Base-by-base conservation (phyloP, 2,888 invertebrate species). In the Zonitis immaculata region DNA sequence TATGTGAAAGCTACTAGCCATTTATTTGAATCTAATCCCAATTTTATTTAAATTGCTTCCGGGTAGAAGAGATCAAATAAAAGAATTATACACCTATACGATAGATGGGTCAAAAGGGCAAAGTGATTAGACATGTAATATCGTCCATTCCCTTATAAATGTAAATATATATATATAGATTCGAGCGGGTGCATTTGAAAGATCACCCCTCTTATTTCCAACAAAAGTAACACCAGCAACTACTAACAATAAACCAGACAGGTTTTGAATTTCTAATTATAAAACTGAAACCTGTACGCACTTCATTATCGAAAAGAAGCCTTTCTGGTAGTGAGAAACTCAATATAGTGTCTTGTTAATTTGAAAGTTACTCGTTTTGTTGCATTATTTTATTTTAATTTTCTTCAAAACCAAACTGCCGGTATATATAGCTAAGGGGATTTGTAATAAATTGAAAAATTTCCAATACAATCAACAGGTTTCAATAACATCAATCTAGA, bases 81-180 rank as follows among this genome's bases (percentile, higher is more conserved):
- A 44, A 44, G n/a, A n/a, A n/a, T n/a, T n/a, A n/a, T n/a, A n/a
- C n/a, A n/a, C n/a, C n/a, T n/a, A n/a, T n/a, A n/a, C n/a, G n/a
- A n/a, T n/a, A n/a, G n/a, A n/a, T n/a, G n/a, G n/a, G n/a, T n/a
- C n/a, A 28, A 30, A 20, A 20, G 18, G 39, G 20, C 18, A 60
- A 45, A 55, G 51, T 59, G 60, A 64, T 62, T 61, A 62, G 43
- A 35, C 47, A 42, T 52, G 53, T 57, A 60, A 60, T 51, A 54
- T 42, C 52, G 58, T 49, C 50, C 52, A 54, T 12, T 45, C 27
- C 4, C 26, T 35, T 32, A 52, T 44, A 44, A 39, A 48, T 52
- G 8, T 9, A 35, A 6, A 35, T n/a, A n/a, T n/a, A n/a, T n/a
- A n/a, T n/a, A n/a, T n/a, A n/a, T n/a, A n/a, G n/a, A n/a, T n/a